Conservation (phyloP, 2,888 invertebrate genomes). For the Adelphocoris suturalis region DNA sequence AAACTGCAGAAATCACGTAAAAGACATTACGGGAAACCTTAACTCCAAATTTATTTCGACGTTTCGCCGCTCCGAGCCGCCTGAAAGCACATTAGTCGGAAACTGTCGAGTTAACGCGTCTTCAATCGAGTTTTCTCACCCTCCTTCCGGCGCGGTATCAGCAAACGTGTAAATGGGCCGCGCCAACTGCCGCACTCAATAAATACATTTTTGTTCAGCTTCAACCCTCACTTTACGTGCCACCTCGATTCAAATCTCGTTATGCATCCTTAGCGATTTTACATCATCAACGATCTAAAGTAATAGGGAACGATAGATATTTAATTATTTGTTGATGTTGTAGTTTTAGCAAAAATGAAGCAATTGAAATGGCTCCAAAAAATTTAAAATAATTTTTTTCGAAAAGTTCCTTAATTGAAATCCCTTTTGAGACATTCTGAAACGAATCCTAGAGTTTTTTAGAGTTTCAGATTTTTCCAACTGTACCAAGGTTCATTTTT, state of each 20-base stretch:
- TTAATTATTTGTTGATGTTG: too few species aligned
- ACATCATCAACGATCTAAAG: too few species aligned
- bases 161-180: slow-evolving; percentile 17
- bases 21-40: slow-evolving; percentile 5
- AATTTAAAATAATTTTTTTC: too few species aligned
- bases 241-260: neutral
- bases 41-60: neutral
- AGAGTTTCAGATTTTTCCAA: too few species aligned
- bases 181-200: slow-evolving; percentile 1
- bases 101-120: slow-evolving; percentile 32
- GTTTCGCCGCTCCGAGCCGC: neutral
- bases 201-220: slow-evolving; percentile 8
- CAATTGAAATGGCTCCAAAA: too few species aligned
- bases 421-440: too few species aligned
- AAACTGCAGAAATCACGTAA: neutral
- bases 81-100: slow-evolving; percentile 4
- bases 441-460: too few species aligned
- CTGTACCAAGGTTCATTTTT: too few species aligned
- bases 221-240: neutral
- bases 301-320: too few species aligned
- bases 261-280: neutral
- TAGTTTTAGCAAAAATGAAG: too few species aligned
- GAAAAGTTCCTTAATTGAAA: too few species aligned
- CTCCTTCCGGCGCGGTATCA: neutral
- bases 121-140: slow-evolving; percentile 14